Percentiles rank a stretch among this genome's conserved stretches.
phyloP scores from a whole-genome alignment of 2,888 invertebrate genomes.

The Dorcus parallelipipedus region DNA sequence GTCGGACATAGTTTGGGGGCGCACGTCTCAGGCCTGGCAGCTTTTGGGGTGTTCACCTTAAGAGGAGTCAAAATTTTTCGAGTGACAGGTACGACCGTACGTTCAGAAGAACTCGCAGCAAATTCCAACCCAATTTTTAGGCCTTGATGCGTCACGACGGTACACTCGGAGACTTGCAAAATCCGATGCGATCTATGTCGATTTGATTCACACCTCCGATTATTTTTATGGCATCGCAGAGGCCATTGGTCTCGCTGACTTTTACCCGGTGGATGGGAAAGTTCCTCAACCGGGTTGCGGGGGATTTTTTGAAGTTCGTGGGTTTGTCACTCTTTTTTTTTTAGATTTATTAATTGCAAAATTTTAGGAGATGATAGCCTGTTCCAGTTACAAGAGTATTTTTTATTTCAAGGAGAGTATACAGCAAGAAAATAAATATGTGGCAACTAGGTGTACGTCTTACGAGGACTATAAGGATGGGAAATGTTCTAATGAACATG shows the following conservation, averaged over 20 bases:
- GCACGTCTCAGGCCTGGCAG: slow-evolving; percentile 51
- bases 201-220: slow-evolving; percentile 70
- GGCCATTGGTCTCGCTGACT: slow-evolving; percentile 68
- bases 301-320: background rate
- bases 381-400: background rate
- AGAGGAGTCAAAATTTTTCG: slow-evolving; percentile 53
- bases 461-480: slow-evolving; percentile 3
- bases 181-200: slow-evolving; percentile 69
- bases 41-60: slow-evolving; percentile 19
- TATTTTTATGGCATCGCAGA: slow-evolving; percentile 61
- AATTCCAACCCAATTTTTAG: slow-evolving; percentile 3
- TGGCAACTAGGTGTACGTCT: slow-evolving; percentile 4
- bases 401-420: slow-evolving; percentile 1
- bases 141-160: slow-evolving; percentile 1
- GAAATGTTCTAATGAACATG: background rate
- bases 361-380: slow-evolving; percentile 1
- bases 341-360: background rate
- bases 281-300: slow-evolving; percentile 47
- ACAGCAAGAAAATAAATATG: background rate
- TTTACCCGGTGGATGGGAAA: slow-evolving; percentile 70
- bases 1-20: slow-evolving; percentile 61
- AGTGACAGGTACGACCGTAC: slow-evolving; percentile 55
- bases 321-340: background rate
- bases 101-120: background rate
- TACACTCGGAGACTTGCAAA: slow-evolving; percentile 53